phyloP scores from a whole-genome alignment of 2,888 invertebrate species.

The Margaritifera margaritifera region DNA sequence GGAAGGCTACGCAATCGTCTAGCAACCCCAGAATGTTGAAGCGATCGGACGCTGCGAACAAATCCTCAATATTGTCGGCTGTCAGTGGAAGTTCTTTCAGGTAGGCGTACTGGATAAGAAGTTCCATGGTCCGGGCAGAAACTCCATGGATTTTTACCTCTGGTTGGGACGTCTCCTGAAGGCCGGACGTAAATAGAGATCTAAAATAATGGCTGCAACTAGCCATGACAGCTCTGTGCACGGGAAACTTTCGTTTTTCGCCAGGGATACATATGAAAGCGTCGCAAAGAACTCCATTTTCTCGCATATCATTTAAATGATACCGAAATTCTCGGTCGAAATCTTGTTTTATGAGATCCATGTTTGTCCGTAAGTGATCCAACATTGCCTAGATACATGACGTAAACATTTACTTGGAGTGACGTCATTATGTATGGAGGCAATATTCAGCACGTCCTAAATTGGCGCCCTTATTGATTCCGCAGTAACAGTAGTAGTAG shows the following conservation, averaged over 20 bases:
- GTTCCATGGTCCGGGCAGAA: slow-evolving; percentile 42
- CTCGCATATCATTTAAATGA: slow-evolving; percentile 73
- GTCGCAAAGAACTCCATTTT: slow-evolving; percentile 78
- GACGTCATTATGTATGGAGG: too few relatives aligned
- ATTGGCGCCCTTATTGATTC: too few relatives aligned
- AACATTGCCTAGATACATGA: too few relatives aligned
- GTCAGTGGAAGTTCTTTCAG: slow-evolving; percentile 81
- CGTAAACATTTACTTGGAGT: too few relatives aligned
- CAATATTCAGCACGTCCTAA: too few relatives aligned
- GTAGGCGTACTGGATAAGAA: slow-evolving; percentile 79
- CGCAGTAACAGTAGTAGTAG: too few relatives aligned
- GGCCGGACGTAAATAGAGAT: slow-evolving; percentile 86
- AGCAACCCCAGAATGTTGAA: slow-evolving; percentile 86
- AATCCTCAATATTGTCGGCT: slow-evolving; percentile 80
- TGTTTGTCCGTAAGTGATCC: too few relatives aligned
- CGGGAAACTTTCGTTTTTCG: slow-evolving; percentile 85
- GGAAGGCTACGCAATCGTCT: slow-evolving; percentile 85
- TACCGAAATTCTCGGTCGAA: slow-evolving; percentile 26
- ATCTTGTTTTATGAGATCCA: too few relatives aligned
- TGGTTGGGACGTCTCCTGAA: slow-evolving; percentile 74
- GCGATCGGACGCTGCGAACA: slow-evolving; percentile 82
- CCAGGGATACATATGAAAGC: slow-evolving; percentile 81
- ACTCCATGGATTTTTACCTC: slow-evolving; percentile 51
- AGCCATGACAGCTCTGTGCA: slow-evolving; percentile 78
- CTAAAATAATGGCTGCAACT: slow-evolving; percentile 93